These are phyloP conservation scores for Ctenopoma multispine DNA, from an alignment of 2,797 vertebrate species.

Conservation along the genomic window DNA sequence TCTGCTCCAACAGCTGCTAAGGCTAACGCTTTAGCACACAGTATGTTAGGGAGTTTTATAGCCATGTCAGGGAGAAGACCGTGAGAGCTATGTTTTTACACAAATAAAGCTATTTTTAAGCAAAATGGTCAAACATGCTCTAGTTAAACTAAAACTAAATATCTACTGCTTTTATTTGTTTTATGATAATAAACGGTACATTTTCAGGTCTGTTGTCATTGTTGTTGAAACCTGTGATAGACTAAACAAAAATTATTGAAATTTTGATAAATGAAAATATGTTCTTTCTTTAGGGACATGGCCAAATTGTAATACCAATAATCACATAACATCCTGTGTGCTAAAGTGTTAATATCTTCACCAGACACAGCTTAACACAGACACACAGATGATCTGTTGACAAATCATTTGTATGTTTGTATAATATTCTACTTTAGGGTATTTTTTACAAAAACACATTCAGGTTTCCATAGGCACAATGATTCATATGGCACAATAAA, in stretches of 20 bases:
- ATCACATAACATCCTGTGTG: conserved; percentile 19
- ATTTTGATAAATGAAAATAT: too few relatives aligned
- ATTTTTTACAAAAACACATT: conserved; percentile 36
- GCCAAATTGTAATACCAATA: neutral
- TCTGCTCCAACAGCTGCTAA: conserved; percentile 7
- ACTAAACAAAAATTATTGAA: neutral
- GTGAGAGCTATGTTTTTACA: too few relatives aligned
- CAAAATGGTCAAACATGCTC: neutral
- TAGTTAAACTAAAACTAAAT: neutral
- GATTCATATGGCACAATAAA: conserved; percentile 63
- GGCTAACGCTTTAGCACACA: conserved; percentile 29
- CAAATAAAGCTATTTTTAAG: too few relatives aligned
- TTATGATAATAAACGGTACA: too few relatives aligned
- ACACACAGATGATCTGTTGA: conserved; percentile 2
- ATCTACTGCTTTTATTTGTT: too few relatives aligned
- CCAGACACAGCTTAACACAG: conserved; percentile 11
- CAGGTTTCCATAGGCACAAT: conserved; percentile 51
- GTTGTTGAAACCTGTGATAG: neutral
- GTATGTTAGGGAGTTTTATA: neutral
- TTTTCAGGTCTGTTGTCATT: too few relatives aligned
- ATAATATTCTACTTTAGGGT: neutral
- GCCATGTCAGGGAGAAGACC: too few relatives aligned
- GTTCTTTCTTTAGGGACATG: neutral
- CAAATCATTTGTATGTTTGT: neutral
- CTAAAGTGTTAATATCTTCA: conserved; percentile 30